These are phyloP conservation scores for Ptychobarbus kaznakovi DNA, from an alignment of 2,797 vertebrate genomes.

Conservation along the genomic window DNA sequence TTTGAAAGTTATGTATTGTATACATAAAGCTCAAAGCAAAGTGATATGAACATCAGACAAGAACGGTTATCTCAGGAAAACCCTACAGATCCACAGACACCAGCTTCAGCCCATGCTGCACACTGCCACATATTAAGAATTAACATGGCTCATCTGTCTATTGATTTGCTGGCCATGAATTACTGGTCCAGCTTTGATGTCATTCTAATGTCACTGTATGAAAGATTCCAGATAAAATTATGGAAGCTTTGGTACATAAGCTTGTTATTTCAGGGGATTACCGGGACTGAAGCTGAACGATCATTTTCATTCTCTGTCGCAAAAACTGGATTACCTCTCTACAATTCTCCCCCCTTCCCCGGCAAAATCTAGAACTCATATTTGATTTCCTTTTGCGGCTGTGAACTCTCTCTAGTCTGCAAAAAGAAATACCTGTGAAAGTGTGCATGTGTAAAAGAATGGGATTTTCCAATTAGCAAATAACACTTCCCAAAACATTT, in stretches of 20 bases:
- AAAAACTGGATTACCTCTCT: constrained; percentile 80
- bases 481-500: not conserved
- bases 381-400: constrained; percentile 69
- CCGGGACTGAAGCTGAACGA: constrained; percentile 76
- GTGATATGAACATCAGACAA: constrained; percentile 62
- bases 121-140: constrained; percentile 77
- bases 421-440: constrained; percentile 48
- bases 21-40: constrained; percentile 56
- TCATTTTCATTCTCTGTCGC: constrained; percentile 80
- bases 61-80: constrained; percentile 67
- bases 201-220: constrained; percentile 79
- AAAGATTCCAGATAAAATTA: constrained; percentile 84
- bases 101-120: constrained; percentile 71
- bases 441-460: not conserved
- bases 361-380: constrained; percentile 76
- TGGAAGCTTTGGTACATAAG: constrained; percentile 82
- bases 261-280: constrained; percentile 85
- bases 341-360: constrained; percentile 63
- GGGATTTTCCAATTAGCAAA: constrained; percentile 7
- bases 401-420: constrained; percentile 63
- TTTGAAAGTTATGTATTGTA: not conserved
- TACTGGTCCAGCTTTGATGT: constrained; percentile 82
- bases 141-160: constrained; percentile 77
- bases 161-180: constrained; percentile 80
- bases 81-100: constrained; percentile 60